phyloP scores from a whole-genome alignment of 2,113 vertebrate species.

The Macrotus californicus region DNA sequence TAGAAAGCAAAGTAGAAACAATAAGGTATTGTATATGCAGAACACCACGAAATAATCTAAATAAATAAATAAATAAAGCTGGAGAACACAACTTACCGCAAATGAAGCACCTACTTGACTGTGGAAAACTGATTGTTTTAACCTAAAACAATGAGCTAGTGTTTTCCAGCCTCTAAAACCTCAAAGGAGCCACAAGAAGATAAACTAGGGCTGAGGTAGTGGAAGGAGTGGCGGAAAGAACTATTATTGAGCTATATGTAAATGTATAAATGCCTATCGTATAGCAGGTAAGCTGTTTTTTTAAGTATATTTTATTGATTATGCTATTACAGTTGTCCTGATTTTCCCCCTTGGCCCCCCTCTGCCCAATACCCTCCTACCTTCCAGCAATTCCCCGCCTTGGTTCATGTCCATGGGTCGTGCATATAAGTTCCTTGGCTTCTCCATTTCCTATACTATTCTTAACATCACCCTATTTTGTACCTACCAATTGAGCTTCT shows the following conservation, averaged over 20 bases:
- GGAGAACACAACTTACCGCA: neutral
- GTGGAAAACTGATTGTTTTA: constrained; percentile 15
- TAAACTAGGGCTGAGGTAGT: neutral
- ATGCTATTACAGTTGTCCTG: too few relatives aligned
- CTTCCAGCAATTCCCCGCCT: too few relatives aligned
- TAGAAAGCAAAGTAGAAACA: constrained; percentile 10
- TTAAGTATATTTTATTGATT: too few relatives aligned
- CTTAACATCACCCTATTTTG: too few relatives aligned
- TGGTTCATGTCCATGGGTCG: too few relatives aligned
- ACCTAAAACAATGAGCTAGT: constrained; percentile 22
- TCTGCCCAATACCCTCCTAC: too few relatives aligned
- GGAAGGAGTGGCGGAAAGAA: neutral
- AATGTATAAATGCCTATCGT: neutral
- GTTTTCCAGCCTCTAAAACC: constrained; percentile 10
- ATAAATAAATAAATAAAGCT: neutral
- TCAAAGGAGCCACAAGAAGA: neutral
- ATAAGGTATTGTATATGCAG: neutral
- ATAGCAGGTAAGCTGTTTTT: neutral
- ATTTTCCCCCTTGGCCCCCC: too few relatives aligned
- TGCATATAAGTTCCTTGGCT: too few relatives aligned
- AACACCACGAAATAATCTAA: neutral
- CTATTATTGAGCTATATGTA: neutral
- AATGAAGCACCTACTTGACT: neutral
- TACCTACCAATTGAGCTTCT: too few relatives aligned
- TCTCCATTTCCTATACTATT: too few relatives aligned